Conservation (phyloP, 2,113 vertebrate genomes). For the Sapajus apella region DNA sequence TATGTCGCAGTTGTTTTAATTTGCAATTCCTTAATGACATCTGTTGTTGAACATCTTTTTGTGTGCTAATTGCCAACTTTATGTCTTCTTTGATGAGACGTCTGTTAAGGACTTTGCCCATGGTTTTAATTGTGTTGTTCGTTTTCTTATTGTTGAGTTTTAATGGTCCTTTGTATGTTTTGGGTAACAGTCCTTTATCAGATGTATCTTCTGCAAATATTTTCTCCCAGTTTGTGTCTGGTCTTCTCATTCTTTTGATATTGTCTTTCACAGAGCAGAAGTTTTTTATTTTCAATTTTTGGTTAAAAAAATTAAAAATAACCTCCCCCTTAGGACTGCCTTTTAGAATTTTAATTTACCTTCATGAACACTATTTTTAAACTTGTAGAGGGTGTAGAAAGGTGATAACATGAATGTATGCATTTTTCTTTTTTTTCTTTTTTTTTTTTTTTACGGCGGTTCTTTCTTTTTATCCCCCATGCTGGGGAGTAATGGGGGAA, state of each 20-base stretch:
- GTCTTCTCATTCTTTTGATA: constrained; percentile 9
- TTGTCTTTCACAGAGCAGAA: neutral
- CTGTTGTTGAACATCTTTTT: neutral
- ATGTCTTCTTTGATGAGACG: neutral
- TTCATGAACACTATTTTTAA: constrained; percentile 18
- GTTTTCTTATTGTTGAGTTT: neutral
- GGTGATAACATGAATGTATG: neutral
- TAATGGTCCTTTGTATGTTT: neutral
- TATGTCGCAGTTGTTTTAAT: neutral
- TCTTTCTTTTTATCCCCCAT: too few relatives aligned
- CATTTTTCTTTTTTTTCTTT: too few relatives aligned
- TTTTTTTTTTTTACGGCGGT: too few relatives aligned
- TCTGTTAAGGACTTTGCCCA: neutral
- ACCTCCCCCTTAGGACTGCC: neutral
- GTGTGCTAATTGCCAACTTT: neutral
- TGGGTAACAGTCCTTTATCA: neutral
- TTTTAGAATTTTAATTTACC: constrained; percentile 44
- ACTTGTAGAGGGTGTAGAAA: neutral
- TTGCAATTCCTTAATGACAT: neutral
- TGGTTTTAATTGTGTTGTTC: neutral
- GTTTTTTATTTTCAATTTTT: constrained; percentile 4
- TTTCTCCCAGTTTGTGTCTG: neutral
- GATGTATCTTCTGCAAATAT: constrained; percentile 14
- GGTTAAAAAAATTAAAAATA: neutral
- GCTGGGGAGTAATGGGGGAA: too few relatives aligned